phyloP scores from a whole-genome alignment of 1,140 invertebrate genomes.

The Charaxes varanes region DNA sequence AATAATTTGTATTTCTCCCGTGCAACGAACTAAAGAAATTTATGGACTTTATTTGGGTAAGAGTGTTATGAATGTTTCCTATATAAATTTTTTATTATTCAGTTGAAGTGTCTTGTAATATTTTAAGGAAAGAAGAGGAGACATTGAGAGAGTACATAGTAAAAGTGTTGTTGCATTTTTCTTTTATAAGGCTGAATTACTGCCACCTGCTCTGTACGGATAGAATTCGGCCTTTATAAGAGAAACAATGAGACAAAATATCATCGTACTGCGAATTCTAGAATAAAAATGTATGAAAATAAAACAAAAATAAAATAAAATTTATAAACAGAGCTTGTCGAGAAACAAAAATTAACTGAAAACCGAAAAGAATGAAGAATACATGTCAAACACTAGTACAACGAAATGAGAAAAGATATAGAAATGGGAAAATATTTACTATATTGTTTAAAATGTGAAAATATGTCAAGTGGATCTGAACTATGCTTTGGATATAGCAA shows the following conservation, averaged over 20 bases:
- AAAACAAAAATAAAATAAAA: neutral
- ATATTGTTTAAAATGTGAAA: too few species aligned
- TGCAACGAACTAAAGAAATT: slow-evolving; percentile 10
- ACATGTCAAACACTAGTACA: too few species aligned
- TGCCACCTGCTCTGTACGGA: slow-evolving; percentile 9
- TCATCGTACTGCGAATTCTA: neutral
- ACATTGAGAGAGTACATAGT: too few species aligned
- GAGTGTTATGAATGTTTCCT: slow-evolving; percentile 11
- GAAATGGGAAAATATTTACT: too few species aligned
- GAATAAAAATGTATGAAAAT: neutral
- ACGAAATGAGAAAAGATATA: too few species aligned
- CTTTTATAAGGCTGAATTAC: slow-evolving; percentile 21
- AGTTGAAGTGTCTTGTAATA: too few species aligned
- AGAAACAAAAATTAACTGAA: neutral
- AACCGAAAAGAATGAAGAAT: too few species aligned
- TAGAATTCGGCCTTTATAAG: slow-evolving; percentile 21
- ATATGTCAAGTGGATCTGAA: too few species aligned
- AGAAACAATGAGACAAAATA: slow-evolving; percentile 15
- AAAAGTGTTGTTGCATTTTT: slow-evolving; percentile 13
- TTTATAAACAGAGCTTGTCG: neutral
- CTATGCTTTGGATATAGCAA: too few species aligned
- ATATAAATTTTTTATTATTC: too few species aligned
- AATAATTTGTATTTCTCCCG: slow-evolving; percentile 9
- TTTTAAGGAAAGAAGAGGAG: too few species aligned
- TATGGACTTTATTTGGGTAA: slow-evolving; percentile 15